Percentiles rank a stretch among this genome's conserved stretches.
phyloP scores from a whole-genome alignment of 2,797 vertebrate genomes.

The Mallotus villosus region DNA sequence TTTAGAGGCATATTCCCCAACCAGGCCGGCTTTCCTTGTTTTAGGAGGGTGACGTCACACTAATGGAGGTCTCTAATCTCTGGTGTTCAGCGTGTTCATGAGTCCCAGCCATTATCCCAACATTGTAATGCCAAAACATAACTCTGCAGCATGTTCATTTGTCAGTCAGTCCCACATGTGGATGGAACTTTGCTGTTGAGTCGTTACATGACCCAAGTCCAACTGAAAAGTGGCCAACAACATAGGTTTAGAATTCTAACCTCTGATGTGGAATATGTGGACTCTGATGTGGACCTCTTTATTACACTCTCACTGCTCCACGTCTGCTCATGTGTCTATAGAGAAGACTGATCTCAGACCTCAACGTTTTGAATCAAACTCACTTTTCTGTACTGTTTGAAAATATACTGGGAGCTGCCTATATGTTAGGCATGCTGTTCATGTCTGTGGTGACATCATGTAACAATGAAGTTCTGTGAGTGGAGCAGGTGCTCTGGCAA shows the following conservation, averaged over 20 bases:
- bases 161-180: slow-evolving; percentile 48
- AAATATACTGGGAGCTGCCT: too few relatives aligned
- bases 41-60: slow-evolving; percentile 20
- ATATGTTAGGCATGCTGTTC: too few relatives aligned
- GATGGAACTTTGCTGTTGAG: slow-evolving; percentile 26
- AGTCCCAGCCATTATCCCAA: slow-evolving; percentile 37
- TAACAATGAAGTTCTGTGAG: too few relatives aligned
- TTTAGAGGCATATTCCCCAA: slow-evolving; percentile 3
- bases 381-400: too few relatives aligned
- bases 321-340: not conserved
- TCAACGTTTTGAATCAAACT: too few relatives aligned
- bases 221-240: slow-evolving; percentile 42
- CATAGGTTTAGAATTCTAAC: slow-evolving; percentile 36
- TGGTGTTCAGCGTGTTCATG: slow-evolving; percentile 16
- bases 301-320: not conserved
- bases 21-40: slow-evolving; percentile 12
- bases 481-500: too few relatives aligned
- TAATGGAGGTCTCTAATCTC: slow-evolving; percentile 5
- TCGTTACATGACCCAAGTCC: slow-evolving; percentile 10
- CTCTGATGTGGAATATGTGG: slow-evolving; percentile 42
- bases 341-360: too few relatives aligned
- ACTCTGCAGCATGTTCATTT: slow-evolving; percentile 35
- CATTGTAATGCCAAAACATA: slow-evolving; percentile 32
- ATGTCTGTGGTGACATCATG: too few relatives aligned
- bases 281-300: too few relatives aligned